These are phyloP conservation scores for Cybosia mesomella DNA, from an alignment of 2,888 invertebrate species.

Conservation along the genomic window DNA sequence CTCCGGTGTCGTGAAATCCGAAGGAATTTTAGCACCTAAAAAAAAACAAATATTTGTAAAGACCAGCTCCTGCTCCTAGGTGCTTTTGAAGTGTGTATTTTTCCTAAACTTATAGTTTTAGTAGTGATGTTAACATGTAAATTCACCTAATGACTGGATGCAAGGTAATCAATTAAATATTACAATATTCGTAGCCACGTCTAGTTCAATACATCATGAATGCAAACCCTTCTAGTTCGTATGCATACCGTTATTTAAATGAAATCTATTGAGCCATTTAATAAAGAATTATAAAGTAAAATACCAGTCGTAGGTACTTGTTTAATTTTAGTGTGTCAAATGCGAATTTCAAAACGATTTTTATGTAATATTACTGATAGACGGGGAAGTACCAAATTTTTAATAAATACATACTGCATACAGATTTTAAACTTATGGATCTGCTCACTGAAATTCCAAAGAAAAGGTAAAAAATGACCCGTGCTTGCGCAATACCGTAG, in stretches of 20 bases:
- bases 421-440: not conserved
- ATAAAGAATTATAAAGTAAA: not conserved
- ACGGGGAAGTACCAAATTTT: no score
- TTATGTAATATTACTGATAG: no score
- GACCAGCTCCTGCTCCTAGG: not conserved
- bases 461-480: conserved; percentile 51
- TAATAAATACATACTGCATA: no score
- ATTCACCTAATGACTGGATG: conserved; percentile 59
- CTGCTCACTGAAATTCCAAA: not conserved
- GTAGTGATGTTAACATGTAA: conserved; percentile 42
- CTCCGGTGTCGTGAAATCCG: no score
- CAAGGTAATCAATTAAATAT: conserved; percentile 65
- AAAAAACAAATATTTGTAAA: no score
- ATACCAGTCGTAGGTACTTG: no score
- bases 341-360: no score
- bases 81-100: not conserved
- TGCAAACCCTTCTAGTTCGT: conserved; percentile 40
- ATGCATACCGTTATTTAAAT: conserved; percentile 11
- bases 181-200: conserved; percentile 52
- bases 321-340: no score
- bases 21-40: no score
- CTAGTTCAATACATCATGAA: conserved; percentile 52
- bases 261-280: conserved; percentile 11
- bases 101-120: conserved; percentile 10
- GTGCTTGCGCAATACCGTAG: conserved; percentile 49